These are phyloP conservation scores for Xerus inauris DNA, from an alignment of 2,113 vertebrate species.

Conservation along the genomic window DNA sequence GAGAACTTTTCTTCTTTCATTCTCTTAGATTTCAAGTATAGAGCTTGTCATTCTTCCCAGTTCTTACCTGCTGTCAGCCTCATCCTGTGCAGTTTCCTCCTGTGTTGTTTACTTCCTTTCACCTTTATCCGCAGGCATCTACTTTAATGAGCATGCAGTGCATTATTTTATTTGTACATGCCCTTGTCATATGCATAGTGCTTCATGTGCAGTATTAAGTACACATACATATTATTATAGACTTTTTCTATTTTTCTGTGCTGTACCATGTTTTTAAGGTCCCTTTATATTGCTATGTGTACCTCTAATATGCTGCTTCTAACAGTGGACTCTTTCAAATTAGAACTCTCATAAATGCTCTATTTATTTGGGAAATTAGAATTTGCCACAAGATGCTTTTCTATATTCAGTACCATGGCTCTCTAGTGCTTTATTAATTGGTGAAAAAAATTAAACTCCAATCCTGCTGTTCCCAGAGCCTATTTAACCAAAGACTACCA, in stretches of 20 bases:
- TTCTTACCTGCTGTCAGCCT: not conserved
- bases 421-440: conserved; percentile 7
- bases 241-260: not conserved
- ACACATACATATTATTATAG: not conserved
- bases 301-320: not conserved
- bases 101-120: not conserved
- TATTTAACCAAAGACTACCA: not conserved
- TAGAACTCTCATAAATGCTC: not conserved
- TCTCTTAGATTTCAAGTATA: not conserved
- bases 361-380: conserved; percentile 62
- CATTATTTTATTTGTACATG: not conserved
- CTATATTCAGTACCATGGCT: not conserved
- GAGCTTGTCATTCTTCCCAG: not conserved
- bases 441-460: not conserved
- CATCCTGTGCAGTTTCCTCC: not conserved
- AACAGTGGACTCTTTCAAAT: conserved; percentile 5
- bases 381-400: conserved; percentile 1
- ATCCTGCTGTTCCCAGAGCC: not conserved
- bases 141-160: not conserved
- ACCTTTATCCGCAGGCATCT: not conserved
- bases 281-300: not conserved
- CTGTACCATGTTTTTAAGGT: not conserved
- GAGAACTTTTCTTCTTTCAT: not conserved
- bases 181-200: not conserved
- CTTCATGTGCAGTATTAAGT: not conserved